Percentiles rank a stretch among this genome's conserved stretches.
Evolutionary conservation across 2,888 invertebrate genomes (phyloP).

Genomic region (Carabus problematicus): DNA sequence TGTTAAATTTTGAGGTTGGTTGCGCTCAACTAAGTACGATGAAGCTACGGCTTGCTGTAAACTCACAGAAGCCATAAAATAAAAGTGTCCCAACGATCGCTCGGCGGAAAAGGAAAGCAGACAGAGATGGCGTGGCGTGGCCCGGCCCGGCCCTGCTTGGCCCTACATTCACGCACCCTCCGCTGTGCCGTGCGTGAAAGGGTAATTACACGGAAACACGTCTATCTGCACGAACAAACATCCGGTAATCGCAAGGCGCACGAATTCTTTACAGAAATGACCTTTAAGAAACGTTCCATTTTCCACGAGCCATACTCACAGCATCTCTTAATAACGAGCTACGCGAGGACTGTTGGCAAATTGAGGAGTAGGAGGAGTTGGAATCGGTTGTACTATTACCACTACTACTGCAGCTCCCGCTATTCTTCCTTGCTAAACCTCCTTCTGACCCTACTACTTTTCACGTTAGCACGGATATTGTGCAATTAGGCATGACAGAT

Average conservation of each 20-base stretch:
- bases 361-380: neutral
- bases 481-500: constrained; percentile 41
- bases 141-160: neutral
- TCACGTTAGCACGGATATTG: constrained; percentile 26
- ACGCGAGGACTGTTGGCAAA: neutral
- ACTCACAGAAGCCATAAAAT: constrained; percentile 21
- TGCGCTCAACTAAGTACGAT: constrained; percentile 12
- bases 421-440: neutral
- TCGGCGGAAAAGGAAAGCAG: constrained; percentile 15
- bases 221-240: constrained; percentile 40
- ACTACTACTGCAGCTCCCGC: neutral
- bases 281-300: constrained; percentile 11
- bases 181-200: constrained; percentile 37
- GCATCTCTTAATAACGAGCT: constrained; percentile 3
- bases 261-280: constrained; percentile 18
- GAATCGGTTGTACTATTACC: too few relatives aligned
- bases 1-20: constrained; percentile 35
- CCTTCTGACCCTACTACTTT: constrained; percentile 1
- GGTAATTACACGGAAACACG: constrained; percentile 42
- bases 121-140: too few relatives aligned
- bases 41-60: neutral
- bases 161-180: constrained; percentile 5
- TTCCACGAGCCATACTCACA: neutral
- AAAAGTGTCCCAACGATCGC: constrained; percentile 18
- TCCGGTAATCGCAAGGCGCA: constrained; percentile 29